Conservation (phyloP, 2,113 vertebrate species). For the Nycticebus coucang region DNA sequence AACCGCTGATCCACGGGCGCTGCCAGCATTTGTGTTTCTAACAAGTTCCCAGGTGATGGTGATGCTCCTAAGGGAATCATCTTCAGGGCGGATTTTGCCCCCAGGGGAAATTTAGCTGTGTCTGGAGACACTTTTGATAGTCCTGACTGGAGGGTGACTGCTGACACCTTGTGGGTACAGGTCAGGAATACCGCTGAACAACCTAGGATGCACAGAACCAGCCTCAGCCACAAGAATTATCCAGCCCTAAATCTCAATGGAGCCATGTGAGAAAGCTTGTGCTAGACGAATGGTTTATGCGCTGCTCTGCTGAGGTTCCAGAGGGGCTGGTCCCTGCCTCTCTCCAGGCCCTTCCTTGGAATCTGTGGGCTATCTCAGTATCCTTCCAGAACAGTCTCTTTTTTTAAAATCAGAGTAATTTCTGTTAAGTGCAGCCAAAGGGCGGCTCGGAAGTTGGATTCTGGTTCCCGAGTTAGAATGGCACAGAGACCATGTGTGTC, state of each 20-base stretch:
- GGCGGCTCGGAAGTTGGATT: too few relatives aligned
- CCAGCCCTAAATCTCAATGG: fast-evolving
- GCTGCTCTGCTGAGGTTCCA: neutral
- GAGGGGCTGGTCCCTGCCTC: neutral
- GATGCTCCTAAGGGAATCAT: neutral
- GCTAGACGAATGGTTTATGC: fast-evolving
- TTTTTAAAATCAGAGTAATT: neutral
- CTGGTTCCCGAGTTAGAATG: neutral
- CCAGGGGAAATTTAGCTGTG: too few relatives aligned
- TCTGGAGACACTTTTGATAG: neutral
- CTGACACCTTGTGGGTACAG: neutral
- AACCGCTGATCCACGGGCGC: too few relatives aligned
- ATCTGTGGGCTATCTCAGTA: neutral
- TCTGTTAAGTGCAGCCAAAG: neutral
- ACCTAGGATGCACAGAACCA: neutral
- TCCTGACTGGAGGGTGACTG: neutral
- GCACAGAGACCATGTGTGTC: neutral
- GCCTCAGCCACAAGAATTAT: neutral
- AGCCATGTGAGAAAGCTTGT: neutral
- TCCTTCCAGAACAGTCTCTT: neutral
- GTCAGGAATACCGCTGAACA: neutral
- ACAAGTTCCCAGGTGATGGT: neutral
- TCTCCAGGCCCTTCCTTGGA: neutral
- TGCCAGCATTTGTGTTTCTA: neutral
- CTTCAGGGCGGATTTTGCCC: neutral